Evolutionary conservation across 2,888 invertebrate species (phyloP).

Genomic region (Gryllus longicercus): DNA sequence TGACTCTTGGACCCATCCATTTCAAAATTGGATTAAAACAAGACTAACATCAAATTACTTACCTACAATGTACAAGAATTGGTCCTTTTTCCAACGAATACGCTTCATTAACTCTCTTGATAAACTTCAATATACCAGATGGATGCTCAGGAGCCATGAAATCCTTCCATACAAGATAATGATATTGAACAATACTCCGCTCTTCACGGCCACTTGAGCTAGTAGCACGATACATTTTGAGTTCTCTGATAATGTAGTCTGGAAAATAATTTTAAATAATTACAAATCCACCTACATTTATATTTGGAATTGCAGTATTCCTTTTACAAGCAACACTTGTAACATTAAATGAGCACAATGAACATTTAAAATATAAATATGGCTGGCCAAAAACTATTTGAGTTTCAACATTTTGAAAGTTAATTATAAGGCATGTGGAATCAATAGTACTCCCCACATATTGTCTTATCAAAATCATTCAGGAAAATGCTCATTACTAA

Average conservation of each 20-base stretch:
- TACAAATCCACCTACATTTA: neutral
- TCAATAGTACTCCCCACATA: too few species aligned
- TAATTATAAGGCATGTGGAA: too few species aligned
- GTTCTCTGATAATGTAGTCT: constrained; percentile 78
- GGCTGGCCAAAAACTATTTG: too few species aligned
- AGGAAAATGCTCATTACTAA: too few species aligned
- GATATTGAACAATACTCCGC: constrained; percentile 80
- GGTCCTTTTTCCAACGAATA: constrained; percentile 79
- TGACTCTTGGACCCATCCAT: too few species aligned
- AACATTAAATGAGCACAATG: too few species aligned
- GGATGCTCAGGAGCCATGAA: constrained; percentile 94
- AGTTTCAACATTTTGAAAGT: too few species aligned
- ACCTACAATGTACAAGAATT: constrained; percentile 81
- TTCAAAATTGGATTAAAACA: neutral
- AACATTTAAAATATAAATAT: too few species aligned
- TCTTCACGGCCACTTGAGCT: constrained; percentile 53
- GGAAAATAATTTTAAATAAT: constrained; percentile 45
- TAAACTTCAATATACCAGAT: constrained; percentile 84
- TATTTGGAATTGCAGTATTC: neutral
- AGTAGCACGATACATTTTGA: constrained; percentile 57
- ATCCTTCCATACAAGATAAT: constrained; percentile 94
- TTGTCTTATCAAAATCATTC: too few species aligned
- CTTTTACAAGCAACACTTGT: too few species aligned
- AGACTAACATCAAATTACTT: constrained; percentile 26
- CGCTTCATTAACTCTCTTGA: constrained; percentile 82